Evolutionary conservation across 2,888 invertebrate genomes (phyloP), one percentile per base, ranked within the genome.

Genomic region (Acanthosoma haemorrhoidale): DNA sequence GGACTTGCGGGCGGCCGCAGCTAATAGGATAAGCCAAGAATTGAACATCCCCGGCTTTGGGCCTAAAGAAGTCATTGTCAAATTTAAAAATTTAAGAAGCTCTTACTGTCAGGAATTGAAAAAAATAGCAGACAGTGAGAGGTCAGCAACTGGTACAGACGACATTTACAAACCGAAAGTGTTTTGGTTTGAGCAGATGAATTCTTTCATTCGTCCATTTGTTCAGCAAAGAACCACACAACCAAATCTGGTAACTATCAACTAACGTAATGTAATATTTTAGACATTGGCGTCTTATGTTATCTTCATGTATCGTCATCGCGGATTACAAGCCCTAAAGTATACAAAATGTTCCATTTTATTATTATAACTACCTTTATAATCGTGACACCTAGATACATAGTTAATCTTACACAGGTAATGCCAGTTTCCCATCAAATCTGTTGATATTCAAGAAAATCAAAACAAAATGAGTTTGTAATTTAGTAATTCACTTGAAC

Each of bases 51-150:
- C 60, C 25, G 69, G 63, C 66, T 69, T 72, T 57, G 72, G 69
- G 61, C 72, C 72, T 15, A 70, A 72, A 71, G 68, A 71, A 68
- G 73, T 73, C n/a, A 59, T 73, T 8, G 9, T 15, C n/a, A 73
- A 72, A 68, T 72, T 73, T n/a, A 72, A 73, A 58, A 73, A 72
- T 61, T 59, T 73, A 57, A 70, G 71, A 51, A 72, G 71, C 31
- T 73, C 71, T 38, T 72, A 71, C 15, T 71, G 63, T 15, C 71
- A 71, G 38, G 71, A 71, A 63, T 32, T 71, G 38, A 64, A 71
- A 41, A 71, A 71, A 32, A 71, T 69, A 15, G 63, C 71, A 11
- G 71, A 41, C 11, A 71, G 64, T 32, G 71, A 71, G 13, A 39
- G 57, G 16, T 60, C 68, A 2, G 71, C 68, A 39, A 41, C n/a